Conservation (phyloP, 2,113 vertebrate species). For the Raja brachyura region DNA sequence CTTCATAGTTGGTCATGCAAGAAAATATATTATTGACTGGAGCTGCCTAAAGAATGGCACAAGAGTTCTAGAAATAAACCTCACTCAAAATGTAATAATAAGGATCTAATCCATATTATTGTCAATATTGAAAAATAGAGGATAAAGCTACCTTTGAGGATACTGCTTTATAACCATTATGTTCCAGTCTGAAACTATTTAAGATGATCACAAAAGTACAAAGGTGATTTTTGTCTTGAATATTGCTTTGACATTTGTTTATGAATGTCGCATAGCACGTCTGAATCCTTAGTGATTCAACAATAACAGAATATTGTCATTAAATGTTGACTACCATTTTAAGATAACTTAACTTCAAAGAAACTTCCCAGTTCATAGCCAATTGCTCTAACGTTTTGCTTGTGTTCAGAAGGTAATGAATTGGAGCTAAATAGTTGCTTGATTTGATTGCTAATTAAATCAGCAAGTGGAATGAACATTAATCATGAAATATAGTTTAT, state of each 20-base stretch:
- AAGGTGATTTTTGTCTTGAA: neutral
- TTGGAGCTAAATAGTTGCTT: conserved; percentile 7
- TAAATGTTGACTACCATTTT: neutral
- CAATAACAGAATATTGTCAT: no score
- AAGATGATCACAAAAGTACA: neutral
- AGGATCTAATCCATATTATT: neutral
- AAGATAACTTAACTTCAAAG: neutral
- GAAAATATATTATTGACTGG: neutral
- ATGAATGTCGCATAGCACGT: neutral
- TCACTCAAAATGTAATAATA: neutral
- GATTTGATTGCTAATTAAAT: conserved; percentile 18
- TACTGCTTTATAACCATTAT: neutral
- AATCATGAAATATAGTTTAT: conserved; percentile 27
- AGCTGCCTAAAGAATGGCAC: neutral
- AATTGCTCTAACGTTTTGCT: conserved; percentile 14
- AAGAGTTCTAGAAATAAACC: neutral
- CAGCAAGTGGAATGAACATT: neutral
- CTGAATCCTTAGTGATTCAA: neutral
- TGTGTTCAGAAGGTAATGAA: neutral
- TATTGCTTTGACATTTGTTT: neutral
- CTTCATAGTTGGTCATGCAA: neutral
- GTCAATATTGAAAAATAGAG: neutral
- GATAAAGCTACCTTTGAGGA: neutral
- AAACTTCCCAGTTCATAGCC: neutral
- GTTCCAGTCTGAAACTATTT: neutral